Conservation (phyloP, 2,113 vertebrate genomes). For the Nothocercus julius region DNA sequence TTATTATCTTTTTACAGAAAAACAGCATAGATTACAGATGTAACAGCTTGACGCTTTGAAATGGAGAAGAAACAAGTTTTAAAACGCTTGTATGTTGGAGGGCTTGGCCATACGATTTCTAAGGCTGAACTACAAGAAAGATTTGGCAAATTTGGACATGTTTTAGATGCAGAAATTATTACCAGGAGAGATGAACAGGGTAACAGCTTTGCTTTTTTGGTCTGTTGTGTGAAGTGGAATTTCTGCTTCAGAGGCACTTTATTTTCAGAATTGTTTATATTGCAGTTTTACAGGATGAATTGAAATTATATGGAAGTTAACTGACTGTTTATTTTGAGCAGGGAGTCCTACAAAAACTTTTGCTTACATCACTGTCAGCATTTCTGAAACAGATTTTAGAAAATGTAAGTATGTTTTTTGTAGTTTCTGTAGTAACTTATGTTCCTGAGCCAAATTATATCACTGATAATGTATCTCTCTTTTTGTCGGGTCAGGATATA, state of each 20-base stretch:
- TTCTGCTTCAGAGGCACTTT: neutral
- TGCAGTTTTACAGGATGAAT: neutral
- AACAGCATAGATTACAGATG: accelerated
- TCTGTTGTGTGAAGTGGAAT: neutral
- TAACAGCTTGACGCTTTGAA: neutral
- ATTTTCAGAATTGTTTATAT: neutral
- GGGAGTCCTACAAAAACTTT: constrained; percentile 90
- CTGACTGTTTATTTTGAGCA: constrained; percentile 55
- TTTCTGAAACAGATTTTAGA: constrained; percentile 84
- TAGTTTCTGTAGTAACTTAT: neutral
- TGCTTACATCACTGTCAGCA: constrained; percentile 86
- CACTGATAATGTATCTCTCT: neutral
- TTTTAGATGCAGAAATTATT: constrained; percentile 87
- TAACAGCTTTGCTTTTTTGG: constrained; percentile 9
- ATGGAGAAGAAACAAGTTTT: constrained; percentile 66
- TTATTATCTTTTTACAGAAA: neutral
- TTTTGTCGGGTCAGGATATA: neutral
- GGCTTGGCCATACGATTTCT: constrained; percentile 84
- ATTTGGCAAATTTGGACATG: constrained; percentile 89
- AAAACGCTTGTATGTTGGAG: constrained; percentile 89
- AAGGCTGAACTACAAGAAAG: constrained; percentile 89
- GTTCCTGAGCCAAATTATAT: neutral
- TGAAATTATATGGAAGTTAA: neutral
- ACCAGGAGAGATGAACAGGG: constrained; percentile 87
- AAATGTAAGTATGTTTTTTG: constrained; percentile 80